Base-by-base conservation (phyloP, 2,113 vertebrate genomes). In the Onychostoma macrolepis region DNA sequence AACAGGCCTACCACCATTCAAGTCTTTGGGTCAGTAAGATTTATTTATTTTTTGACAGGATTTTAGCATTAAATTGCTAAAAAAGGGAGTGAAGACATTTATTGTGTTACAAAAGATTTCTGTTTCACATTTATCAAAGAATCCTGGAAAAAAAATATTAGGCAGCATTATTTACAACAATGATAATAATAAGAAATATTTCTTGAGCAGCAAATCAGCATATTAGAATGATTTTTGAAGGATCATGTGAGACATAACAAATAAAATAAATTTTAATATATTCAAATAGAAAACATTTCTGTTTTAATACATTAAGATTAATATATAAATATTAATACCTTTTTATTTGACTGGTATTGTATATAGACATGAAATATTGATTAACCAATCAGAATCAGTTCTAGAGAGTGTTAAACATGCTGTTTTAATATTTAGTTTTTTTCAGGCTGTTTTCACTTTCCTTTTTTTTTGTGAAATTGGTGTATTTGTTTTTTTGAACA, bases 401-500 rank as follows among this genome's bases (percentile, higher is more conserved):
- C 8, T 1, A 36, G 15, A 33, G 7, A 4, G 67, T 21, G 7
- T 36, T 9, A 28, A 33, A 33, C 67, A 21, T 67, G 7, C 17
- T 38, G 33, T 38, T 72, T 38, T 38, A 41, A 72, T 17, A 15
- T 17, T 17, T 17, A 19, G 5, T 19, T 24, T 72, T 38, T 4
- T 38, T 11, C 33, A 72, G 19, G 8, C 69, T 43, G 41, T 43
- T 45, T 45, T 45, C 43, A 45, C 2, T 12, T 45, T 11, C 43
- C 11, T 1, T 45, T 11, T 45, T 76, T 75, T 26, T 17, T 1
- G 48, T 17, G 15, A 50, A 48, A 43, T 4, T 30, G 33, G 17
- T 72, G 58, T 30, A 71, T 6, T 43, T 65, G 1, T 61, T 50
- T 58, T 58, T 28, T 89, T 0, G 90, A 91, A 21, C 84, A 99